Base-by-base conservation (phyloP, 2,113 vertebrate species). In the Falco punctatus region DNA sequence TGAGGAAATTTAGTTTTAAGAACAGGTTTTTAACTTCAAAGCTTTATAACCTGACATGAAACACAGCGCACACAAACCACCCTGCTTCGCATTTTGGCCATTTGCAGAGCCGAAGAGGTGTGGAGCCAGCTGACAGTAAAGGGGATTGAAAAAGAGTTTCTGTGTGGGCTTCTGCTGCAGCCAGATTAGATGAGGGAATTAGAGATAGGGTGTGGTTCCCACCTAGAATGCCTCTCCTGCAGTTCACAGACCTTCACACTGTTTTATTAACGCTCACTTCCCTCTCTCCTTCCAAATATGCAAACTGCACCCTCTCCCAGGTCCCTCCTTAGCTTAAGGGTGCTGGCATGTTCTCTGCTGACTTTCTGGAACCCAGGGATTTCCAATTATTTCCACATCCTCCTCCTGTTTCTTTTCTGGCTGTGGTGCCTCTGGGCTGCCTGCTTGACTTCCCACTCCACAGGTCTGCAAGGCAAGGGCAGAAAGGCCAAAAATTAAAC, bases 271-370 rank as follows among this genome's bases (percentile, higher is more conserved):
- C 28, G 2, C 7, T 1, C 46, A 74, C 79, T 96, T 96, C 94
- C 93, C 88, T 90, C 88, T 86, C 90, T 92, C 79, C 90, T 88
- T 95, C 82, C 94, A 95, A 94, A 86, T 87, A 93, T 93, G 93
- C 75, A 95, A 97, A 94, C 95, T 96, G 94, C 65, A 59, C 95
- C 75, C 92, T 93, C 92, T 94, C 90, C 82, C 86, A 96, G 92
- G 92, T 88, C 90, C 96, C 96, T 96, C 96, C 96, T 95, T 97
- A 96, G 94, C 95, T 97, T 86, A 94, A 96, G 96, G 96, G 96
- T 61, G 79, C 96, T 96, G 96, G 96, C 96, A 66, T 88, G 75
- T 42, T 86, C 92, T 83, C 79, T 90, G 59, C 94, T 96, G 95
- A 90, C 96, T 96, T 96, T 94, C 96, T 96, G 96, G 95, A 96